These are phyloP conservation scores for Astyanax mexicanus DNA, from an alignment of 2,797 vertebrate genomes.

Conservation along the genomic window DNA sequence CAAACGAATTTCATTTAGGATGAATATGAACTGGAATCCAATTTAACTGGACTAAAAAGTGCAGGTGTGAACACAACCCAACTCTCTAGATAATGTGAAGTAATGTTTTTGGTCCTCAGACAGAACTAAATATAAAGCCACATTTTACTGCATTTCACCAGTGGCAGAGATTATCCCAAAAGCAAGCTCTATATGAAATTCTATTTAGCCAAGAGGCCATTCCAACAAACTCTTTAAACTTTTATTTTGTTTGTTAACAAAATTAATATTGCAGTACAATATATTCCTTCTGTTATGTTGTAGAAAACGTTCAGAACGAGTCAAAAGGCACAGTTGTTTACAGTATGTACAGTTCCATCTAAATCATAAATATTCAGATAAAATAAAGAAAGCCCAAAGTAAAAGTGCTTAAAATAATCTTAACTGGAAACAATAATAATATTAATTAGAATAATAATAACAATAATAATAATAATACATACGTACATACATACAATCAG, in stretches of 20 bases:
- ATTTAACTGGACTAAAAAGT: too few relatives aligned
- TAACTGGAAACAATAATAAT: conserved; percentile 86
- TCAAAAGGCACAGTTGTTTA: conserved; percentile 97
- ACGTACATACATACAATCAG: conserved; percentile 90
- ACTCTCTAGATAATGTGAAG: too few relatives aligned
- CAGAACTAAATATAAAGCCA: too few relatives aligned
- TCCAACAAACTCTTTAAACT: conserved; percentile 78
- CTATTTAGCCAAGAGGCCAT: conserved; percentile 42
- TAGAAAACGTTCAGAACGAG: conserved; percentile 94
- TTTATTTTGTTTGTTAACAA: conserved; percentile 86
- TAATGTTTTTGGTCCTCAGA: too few relatives aligned
- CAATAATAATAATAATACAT: conserved; percentile 66
- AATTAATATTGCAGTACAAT: conserved; percentile 87
- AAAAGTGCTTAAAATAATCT: conserved; percentile 92
- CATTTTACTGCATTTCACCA: background rate
- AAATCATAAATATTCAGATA: conserved; percentile 98
- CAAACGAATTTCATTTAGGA: too few relatives aligned
- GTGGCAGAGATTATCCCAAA: background rate
- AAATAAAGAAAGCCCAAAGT: conserved; percentile 87
- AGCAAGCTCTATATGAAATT: background rate
- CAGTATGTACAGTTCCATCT: conserved; percentile 94
- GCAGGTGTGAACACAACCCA: too few relatives aligned
- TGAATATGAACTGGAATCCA: too few relatives aligned
- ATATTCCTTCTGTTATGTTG: conserved; percentile 86
- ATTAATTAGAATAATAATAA: conserved; percentile 60